Percentiles rank a stretch among this genome's conserved stretches.
Evolutionary conservation across 2,797 vertebrate genomes (phyloP).

Genomic region (Danio jaintianensis): DNA sequence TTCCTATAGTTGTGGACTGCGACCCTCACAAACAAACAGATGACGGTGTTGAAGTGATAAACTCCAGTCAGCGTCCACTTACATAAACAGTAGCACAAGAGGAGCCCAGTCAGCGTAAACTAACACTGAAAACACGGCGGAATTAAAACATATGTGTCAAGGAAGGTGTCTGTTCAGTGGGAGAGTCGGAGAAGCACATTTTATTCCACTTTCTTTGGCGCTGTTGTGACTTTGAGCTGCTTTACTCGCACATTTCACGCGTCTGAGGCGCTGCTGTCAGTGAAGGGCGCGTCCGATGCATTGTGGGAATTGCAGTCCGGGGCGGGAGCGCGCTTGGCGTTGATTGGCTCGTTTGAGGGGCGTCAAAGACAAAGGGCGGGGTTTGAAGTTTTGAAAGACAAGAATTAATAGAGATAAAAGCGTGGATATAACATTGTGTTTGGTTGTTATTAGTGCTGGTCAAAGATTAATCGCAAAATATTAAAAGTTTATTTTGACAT

Average conservation of each 20-base stretch:
- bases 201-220: neutral
- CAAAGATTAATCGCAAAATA: no score
- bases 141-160: neutral
- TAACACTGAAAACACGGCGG: neutral
- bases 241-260: conserved; percentile 54
- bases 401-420: no score
- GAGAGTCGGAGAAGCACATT: neutral
- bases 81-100: neutral
- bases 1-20: conserved; percentile 35
- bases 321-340: neutral
- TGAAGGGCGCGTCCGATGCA: conserved; percentile 68
- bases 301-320: conserved; percentile 77
- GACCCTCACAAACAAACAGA: conserved; percentile 11
- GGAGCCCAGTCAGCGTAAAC: neutral
- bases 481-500: no score
- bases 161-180: neutral
- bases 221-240: conserved; percentile 56
- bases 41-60: conserved; percentile 7
- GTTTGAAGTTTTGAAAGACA: neutral
- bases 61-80: conserved; percentile 33
- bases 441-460: no score
- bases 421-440: no score
- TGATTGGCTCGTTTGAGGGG: conserved; percentile 77
- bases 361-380: conserved; percentile 57
- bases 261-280: conserved; percentile 37